These are phyloP conservation scores for Eulemur coronatus DNA, from an alignment of 2,797 vertebrate species.

Conservation along the genomic window DNA sequence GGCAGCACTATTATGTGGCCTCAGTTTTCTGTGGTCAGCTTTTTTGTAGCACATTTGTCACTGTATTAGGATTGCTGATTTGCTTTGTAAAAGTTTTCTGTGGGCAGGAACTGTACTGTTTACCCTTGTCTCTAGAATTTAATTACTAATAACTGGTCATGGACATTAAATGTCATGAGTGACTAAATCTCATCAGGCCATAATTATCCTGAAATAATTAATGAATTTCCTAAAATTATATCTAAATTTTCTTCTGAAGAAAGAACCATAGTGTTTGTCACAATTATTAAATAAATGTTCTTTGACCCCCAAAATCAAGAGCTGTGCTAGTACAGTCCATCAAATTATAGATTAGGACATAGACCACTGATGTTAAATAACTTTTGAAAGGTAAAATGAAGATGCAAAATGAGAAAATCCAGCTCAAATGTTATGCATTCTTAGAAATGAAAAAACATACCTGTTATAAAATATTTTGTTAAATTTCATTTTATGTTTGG, in stretches of 20 bases:
- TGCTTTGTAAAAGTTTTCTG: not conserved
- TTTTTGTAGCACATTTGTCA: not conserved
- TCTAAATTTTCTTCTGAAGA: not conserved
- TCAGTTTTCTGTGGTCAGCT: not conserved
- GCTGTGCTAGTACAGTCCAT: not conserved
- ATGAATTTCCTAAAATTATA: not conserved
- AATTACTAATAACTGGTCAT: not conserved
- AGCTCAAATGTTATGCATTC: not conserved
- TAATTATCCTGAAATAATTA: not conserved
- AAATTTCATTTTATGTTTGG: not conserved
- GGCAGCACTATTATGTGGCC: too few relatives aligned
- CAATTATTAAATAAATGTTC: not conserved
- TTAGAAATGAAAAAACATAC: not conserved
- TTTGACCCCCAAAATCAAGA: not conserved
- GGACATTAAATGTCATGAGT: not conserved
- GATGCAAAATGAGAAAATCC: not conserved
- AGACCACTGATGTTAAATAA: not conserved
- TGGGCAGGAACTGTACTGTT: not conserved
- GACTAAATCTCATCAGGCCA: not conserved
- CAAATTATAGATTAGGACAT: not conserved
- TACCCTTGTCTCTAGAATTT: not conserved
- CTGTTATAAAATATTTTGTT: not conserved
- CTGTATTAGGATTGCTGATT: not conserved
- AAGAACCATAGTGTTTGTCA: not conserved
- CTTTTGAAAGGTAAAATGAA: not conserved